Evolutionary conservation across 1,140 invertebrate genomes (phyloP).

Genomic region (Tetramorium simillimum): DNA sequence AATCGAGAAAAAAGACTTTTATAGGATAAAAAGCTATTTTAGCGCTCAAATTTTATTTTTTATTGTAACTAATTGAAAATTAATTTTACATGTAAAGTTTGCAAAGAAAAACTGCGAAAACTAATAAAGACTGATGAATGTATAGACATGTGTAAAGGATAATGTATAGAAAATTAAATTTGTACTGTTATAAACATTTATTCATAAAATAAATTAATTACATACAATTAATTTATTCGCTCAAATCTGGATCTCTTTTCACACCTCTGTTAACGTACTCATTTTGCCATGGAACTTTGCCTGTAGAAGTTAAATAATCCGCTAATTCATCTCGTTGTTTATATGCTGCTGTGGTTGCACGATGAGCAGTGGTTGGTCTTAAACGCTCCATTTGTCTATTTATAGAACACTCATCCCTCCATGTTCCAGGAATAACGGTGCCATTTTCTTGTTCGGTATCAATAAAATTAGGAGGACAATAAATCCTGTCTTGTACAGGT

Average conservation of each 20-base stretch:
- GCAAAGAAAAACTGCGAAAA: too few species aligned
- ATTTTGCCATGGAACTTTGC: neutral
- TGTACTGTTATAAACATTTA: neutral
- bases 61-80: too few species aligned
- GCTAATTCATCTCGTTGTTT: neutral
- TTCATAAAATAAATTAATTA: neutral
- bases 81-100: too few species aligned
- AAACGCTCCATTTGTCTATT: neutral
- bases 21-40: too few species aligned
- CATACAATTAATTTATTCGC: neutral
- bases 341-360: neutral
- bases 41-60: too few species aligned
- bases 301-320: neutral
- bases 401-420: neutral
- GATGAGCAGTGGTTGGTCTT: neutral
- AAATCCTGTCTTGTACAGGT: neutral
- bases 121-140: too few species aligned
- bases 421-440: neutral
- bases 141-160: too few species aligned
- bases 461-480: neutral
- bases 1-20: too few species aligned
- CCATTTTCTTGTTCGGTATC: neutral
- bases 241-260: neutral
- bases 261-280: neutral
- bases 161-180: neutral